Evolutionary conservation across 2,888 invertebrate species (phyloP).

Genomic region (Chaitophorus viminalis): DNA sequence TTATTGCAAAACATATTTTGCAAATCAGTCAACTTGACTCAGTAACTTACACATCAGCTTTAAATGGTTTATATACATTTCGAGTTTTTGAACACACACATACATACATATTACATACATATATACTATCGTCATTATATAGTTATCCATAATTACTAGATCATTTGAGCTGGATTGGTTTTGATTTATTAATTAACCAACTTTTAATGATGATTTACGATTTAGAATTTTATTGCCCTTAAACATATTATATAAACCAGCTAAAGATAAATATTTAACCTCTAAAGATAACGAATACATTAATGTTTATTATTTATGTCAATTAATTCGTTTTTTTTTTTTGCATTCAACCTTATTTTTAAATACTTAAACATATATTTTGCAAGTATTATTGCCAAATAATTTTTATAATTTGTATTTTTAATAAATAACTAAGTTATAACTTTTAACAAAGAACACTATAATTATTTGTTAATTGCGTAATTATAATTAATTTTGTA

Average conservation of each 20-base stretch:
- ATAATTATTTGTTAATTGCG: not conserved
- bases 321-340: not conserved
- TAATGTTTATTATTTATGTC: not conserved
- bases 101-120: not conserved
- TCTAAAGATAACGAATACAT: not conserved
- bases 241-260: not conserved
- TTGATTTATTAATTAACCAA: not conserved
- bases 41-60: not conserved
- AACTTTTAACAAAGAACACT: too few relatives aligned
- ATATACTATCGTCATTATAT: too few relatives aligned
- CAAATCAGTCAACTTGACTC: not conserved
- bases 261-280: not conserved
- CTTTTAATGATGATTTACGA: not conserved
- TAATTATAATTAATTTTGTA: not conserved
- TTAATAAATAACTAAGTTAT: too few relatives aligned
- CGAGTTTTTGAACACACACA: not conserved
- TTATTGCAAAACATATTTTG: conserved; percentile 9
- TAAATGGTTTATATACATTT: not conserved
- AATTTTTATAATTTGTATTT: too few relatives aligned
- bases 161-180: not conserved
- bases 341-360: too few relatives aligned
- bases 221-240: not conserved
- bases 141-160: not conserved
- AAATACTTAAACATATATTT: too few relatives aligned
- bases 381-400: too few relatives aligned